phyloP scores from a whole-genome alignment of 2,797 vertebrate species.

The Pseudochaenichthys georgianus region DNA sequence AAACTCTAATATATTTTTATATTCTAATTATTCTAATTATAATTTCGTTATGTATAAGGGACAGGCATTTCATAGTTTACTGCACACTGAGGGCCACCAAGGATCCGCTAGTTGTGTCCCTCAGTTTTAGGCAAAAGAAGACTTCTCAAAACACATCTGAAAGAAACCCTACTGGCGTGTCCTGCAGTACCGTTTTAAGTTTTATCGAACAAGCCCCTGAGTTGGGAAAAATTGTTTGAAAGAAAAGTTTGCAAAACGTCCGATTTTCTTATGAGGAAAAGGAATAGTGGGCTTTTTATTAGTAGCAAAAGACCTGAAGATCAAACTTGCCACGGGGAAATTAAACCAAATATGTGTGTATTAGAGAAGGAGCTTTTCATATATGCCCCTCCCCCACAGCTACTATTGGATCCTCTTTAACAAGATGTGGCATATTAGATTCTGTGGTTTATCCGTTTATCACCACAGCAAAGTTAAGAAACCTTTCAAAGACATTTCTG shows the following conservation, averaged over 20 bases:
- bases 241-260: not conserved
- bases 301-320: not conserved
- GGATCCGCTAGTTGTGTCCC: not conserved
- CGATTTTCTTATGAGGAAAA: not conserved
- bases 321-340: not conserved
- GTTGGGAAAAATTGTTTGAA: not conserved
- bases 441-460: not conserved
- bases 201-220: not conserved
- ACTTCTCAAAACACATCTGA: not conserved
- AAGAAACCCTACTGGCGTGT: not conserved
- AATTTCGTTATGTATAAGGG: not conserved
- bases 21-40: no score
- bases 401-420: not conserved
- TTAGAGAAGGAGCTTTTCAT: not conserved
- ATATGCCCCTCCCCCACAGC: not conserved
- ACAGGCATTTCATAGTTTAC: not conserved
- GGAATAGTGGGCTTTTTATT: not conserved
- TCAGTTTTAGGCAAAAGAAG: not conserved
- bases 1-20: no score
- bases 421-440: not conserved
- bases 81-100: not conserved
- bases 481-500: not conserved
- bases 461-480: not conserved
- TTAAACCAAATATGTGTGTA: not conserved
- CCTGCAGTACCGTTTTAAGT: not conserved